phyloP scores from a whole-genome alignment of 2,113 vertebrate species.

The Otocyon megalotis region DNA sequence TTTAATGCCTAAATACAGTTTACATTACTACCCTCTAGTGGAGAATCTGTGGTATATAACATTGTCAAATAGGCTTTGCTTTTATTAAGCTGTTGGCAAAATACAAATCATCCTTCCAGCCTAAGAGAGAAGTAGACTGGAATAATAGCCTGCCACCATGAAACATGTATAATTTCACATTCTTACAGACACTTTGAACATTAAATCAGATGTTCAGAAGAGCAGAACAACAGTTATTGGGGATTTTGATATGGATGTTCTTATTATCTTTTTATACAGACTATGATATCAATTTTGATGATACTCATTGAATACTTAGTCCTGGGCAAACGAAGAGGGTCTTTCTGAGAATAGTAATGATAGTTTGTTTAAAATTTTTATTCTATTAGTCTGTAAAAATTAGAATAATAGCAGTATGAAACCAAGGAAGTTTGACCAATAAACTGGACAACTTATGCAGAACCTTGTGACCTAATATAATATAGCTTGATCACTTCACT shows the following conservation, averaged over 20 bases:
- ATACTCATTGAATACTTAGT: conserved; percentile 16
- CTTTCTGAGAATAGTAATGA: conserved; percentile 15
- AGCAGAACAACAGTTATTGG: background rate
- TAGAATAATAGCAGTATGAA: background rate
- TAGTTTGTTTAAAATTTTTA: conserved; percentile 3
- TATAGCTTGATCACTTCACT: background rate
- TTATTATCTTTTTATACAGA: conserved; percentile 2
- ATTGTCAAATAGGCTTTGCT: background rate
- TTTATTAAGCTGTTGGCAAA: background rate
- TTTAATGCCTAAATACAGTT: background rate
- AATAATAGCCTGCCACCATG: background rate
- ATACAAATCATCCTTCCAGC: background rate
- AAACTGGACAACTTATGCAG: background rate
- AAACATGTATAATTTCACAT: background rate
- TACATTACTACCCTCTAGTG: conserved; percentile 60
- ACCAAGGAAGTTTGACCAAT: background rate
- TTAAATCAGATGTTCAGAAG: background rate
- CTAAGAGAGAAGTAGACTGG: background rate
- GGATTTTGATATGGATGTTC: conserved; percentile 5
- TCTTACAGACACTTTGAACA: background rate
- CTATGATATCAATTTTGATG: background rate
- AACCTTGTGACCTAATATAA: background rate
- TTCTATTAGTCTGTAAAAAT: background rate
- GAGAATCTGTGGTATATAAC: background rate
- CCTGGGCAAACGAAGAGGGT: background rate